Evolutionary conservation across 1,140 invertebrate species (phyloP).

Genomic region (Trachymyrmex cornetzi): DNA sequence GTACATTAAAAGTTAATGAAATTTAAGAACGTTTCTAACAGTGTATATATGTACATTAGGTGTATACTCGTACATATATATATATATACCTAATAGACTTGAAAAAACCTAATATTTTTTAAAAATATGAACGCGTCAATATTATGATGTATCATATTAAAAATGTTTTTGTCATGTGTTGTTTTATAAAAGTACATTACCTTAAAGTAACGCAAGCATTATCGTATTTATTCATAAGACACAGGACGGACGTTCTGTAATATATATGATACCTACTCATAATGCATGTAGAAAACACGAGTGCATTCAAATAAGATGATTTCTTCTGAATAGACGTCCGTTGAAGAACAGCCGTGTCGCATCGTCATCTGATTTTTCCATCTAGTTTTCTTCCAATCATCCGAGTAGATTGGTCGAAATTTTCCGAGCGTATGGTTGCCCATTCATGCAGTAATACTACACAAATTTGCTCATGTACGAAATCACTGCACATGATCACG

Average conservation of each 20-base stretch:
- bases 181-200: background rate
- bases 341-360: conserved; percentile 31
- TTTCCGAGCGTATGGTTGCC: conserved; percentile 57
- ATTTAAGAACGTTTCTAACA: no score
- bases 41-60: no score
- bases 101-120: no score
- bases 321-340: conserved; percentile 63
- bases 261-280: background rate
- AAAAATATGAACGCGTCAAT: background rate
- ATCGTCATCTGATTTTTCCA: conserved; percentile 72
- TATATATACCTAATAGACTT: no score
- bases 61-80: no score
- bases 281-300: background rate
- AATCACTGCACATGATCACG: conserved; percentile 23
- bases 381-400: conserved; percentile 76
- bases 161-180: background rate
- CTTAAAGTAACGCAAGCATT: background rate
- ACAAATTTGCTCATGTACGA: conserved; percentile 56
- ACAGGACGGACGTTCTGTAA: background rate
- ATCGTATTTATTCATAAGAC: background rate
- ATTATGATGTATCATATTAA: background rate
- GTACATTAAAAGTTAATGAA: no score
- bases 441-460: conserved; percentile 48
- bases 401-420: conserved; percentile 75
- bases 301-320: conserved; percentile 61